Evolutionary conservation across 2,888 invertebrate genomes (phyloP).

Genomic region (Thereva nobilitata): DNA sequence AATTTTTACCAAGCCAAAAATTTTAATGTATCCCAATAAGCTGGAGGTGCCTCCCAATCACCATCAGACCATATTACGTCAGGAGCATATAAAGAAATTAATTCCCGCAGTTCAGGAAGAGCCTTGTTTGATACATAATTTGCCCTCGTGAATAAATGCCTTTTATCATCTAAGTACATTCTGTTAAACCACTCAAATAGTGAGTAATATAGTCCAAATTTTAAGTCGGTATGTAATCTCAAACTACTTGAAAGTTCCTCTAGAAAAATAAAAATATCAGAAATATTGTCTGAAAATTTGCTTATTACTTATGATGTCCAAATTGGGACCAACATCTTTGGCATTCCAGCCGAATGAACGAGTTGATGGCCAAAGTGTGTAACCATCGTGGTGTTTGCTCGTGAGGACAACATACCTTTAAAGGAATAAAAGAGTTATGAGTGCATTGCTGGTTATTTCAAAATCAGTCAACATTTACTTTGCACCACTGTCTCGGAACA

Average conservation of each 20-base stretch:
- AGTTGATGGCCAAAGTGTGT: constrained; percentile 78
- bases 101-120: constrained; percentile 80
- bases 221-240: constrained; percentile 64
- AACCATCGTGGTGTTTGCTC: constrained; percentile 89
- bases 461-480: constrained; percentile 62
- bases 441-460: not conserved
- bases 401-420: constrained; percentile 78
- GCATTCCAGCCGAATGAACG: constrained; percentile 85
- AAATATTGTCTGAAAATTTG: no score
- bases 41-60: constrained; percentile 85
- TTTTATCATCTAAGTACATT: constrained; percentile 73
- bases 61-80: constrained; percentile 93
- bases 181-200: constrained; percentile 89
- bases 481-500: constrained; percentile 84
- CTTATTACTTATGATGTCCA: constrained; percentile 70
- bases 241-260: constrained; percentile 72
- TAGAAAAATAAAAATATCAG: constrained; percentile 37
- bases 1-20: constrained; percentile 76
- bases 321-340: constrained; percentile 74
- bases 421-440: not conserved
- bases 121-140: constrained; percentile 72
- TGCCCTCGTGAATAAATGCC: constrained; percentile 65
- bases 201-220: constrained; percentile 85
- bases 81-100: constrained; percentile 70
- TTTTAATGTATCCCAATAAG: constrained; percentile 82